Evolutionary conservation across 2,888 invertebrate genomes (phyloP), one percentile per base, ranked within the genome.

Genomic region (Zygothrica quintamaculata): DNA sequence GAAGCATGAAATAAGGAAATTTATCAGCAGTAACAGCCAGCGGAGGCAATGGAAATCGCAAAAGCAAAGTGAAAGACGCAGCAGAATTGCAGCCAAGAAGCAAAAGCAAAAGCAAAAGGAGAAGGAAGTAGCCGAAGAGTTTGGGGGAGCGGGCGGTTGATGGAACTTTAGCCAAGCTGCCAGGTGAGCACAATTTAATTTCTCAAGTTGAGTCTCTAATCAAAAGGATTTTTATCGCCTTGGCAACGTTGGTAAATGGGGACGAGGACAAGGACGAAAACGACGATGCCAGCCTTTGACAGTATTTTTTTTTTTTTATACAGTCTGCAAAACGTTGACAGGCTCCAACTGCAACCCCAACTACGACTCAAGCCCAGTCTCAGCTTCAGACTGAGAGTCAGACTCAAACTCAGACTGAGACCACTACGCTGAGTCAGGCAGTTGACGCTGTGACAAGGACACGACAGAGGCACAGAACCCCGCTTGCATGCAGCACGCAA

Each of bases 131-230:
- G 52, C 12, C 31, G 18, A 2, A 2, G 1, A 29, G 16, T 13
- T n/a, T n/a, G n/a, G n/a, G n/a, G n/a, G n/a, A n/a, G n/a, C n/a
- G n/a, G 16, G 13, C 18, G 33, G 39, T 5, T 40, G 52, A 33
- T 42, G 40, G 46, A 16, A 44, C 50, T 33, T 52, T 57, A 61
- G 55, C 74, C 53, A 64, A 53, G 74, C 69, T 73, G 80, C 70
- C 85, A 85, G 86, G 84, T 85, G 82, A 79, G 84, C 80, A 77
- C 81, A 84, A 87, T 86, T 85, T 86, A 86, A 86, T 86, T 86
- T 86, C 87, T 86, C 78, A 88, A 86, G 78, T 65, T 84, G 70
- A 55, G 40, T 62, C 75, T 84, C 82, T 81, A 87, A 84, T 87
- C 84, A 87, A 76, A 87, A 79, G 85, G 85, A 81, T 87, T 84